Evolutionary conservation across 2,797 vertebrate genomes (phyloP).

Genomic region (Halcyon leucocephala): DNA sequence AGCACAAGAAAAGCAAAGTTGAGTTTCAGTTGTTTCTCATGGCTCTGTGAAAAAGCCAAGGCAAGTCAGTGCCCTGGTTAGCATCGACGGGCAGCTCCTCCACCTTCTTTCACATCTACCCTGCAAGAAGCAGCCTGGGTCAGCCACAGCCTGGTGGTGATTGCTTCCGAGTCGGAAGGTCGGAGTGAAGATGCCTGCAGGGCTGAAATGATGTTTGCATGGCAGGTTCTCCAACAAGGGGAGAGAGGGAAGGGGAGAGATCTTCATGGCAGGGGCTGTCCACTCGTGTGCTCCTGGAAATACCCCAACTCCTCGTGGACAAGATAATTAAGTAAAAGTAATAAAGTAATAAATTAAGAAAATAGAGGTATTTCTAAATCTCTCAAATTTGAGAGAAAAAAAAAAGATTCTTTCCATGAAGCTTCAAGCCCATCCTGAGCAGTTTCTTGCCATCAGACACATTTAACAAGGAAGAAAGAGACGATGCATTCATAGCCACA

Average conservation of each 20-base stretch:
- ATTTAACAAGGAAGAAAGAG: conserved; percentile 7
- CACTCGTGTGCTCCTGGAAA: neutral
- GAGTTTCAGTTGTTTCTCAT: neutral
- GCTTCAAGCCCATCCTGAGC: neutral
- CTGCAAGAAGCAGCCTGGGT: neutral
- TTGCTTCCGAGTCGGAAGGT: neutral
- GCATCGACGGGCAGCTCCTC: neutral
- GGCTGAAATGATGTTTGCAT: neutral
- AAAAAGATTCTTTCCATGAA: neutral
- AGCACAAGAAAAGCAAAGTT: neutral
- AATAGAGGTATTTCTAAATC: neutral
- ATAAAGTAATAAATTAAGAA: conserved; percentile 1
- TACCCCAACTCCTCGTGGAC: neutral
- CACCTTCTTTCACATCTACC: neutral
- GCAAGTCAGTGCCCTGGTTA: neutral
- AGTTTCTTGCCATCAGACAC: neutral
- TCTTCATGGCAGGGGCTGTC: neutral
- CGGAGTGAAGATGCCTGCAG: neutral
- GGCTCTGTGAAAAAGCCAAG: neutral
- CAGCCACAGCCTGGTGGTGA: neutral
- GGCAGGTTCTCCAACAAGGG: neutral
- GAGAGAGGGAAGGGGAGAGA: neutral
- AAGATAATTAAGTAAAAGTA: neutral
- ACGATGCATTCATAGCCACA: conserved; percentile 4
- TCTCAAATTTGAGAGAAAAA: neutral